These are phyloP conservation scores for Pterois miles DNA, from an alignment of 2,797 vertebrate genomes.

Conservation along the genomic window DNA sequence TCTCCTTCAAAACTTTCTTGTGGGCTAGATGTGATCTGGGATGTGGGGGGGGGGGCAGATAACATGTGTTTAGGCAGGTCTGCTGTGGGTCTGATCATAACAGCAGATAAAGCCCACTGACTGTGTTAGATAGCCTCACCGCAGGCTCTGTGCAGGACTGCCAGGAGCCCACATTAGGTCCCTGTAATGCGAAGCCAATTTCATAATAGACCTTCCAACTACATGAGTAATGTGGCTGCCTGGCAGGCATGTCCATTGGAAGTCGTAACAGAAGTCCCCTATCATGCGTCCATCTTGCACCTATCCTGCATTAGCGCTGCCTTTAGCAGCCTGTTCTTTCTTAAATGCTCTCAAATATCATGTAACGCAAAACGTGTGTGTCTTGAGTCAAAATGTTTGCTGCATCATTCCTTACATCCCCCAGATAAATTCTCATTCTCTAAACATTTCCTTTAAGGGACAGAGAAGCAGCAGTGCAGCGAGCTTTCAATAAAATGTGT, in stretches of 20 bases:
- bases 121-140: slow-evolving; percentile 73
- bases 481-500: slow-evolving; percentile 68
- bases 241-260: slow-evolving; percentile 58
- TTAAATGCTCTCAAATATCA: slow-evolving; percentile 49
- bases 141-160: slow-evolving; percentile 60
- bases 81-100: slow-evolving; percentile 77
- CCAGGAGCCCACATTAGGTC: slow-evolving; percentile 67
- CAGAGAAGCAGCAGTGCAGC: slow-evolving; percentile 32
- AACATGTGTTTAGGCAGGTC: slow-evolving; percentile 68
- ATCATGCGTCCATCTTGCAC: slow-evolving; percentile 61
- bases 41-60: slow-evolving; percentile 35
- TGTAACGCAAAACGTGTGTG: slow-evolving; percentile 58
- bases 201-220: slow-evolving; percentile 60
- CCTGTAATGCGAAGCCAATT: slow-evolving; percentile 66
- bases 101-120: slow-evolving; percentile 70
- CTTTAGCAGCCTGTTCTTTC: slow-evolving; percentile 19
- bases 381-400: slow-evolving; percentile 57
- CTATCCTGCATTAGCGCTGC: slow-evolving; percentile 51
- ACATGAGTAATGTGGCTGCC: slow-evolving; percentile 72
- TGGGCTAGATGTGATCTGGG: slow-evolving; percentile 36
- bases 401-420: slow-evolving; percentile 34
- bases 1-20: slow-evolving; percentile 17
- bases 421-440: slow-evolving; percentile 48
- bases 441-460: slow-evolving; percentile 50
- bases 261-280: slow-evolving; percentile 36